phyloP scores from a whole-genome alignment of 1,140 invertebrate species.

The Hestina assimilis region DNA sequence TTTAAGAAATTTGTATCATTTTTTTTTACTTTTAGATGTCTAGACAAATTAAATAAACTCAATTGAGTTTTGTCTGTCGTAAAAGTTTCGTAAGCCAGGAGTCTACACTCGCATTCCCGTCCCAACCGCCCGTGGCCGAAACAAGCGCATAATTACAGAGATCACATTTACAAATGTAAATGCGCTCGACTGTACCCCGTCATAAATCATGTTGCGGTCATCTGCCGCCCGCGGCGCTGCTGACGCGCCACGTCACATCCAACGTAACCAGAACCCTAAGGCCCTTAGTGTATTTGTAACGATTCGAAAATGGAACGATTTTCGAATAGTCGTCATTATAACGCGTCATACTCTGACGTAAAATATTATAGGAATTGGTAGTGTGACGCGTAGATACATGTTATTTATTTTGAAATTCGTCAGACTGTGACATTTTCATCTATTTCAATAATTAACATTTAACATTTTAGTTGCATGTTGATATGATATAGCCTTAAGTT shows the following conservation, averaged over 20 bases:
- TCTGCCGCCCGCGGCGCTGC: constrained; percentile 56
- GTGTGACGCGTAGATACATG: too few relatives aligned
- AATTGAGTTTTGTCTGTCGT: not conserved
- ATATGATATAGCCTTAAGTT: too few relatives aligned
- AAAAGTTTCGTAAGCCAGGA: constrained; percentile 40
- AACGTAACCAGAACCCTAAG: constrained; percentile 25
- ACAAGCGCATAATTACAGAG: constrained; percentile 65
- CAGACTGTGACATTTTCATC: too few relatives aligned
- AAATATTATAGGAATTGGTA: constrained; percentile 4
- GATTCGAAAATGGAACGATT: too few relatives aligned
- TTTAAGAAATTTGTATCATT: too few relatives aligned
- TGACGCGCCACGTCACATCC: constrained; percentile 46
- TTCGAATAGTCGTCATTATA: too few relatives aligned
- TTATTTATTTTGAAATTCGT: too few relatives aligned
- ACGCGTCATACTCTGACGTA: too few relatives aligned
- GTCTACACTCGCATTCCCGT: constrained; percentile 25
- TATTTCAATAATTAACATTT: too few relatives aligned
- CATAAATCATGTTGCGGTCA: constrained; percentile 62
- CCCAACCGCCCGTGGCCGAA: constrained; percentile 47
- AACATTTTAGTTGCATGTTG: too few relatives aligned
- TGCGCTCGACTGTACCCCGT: constrained; percentile 40
- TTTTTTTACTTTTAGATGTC: too few relatives aligned
- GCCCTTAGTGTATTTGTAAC: not conserved
- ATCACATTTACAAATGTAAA: constrained; percentile 65
- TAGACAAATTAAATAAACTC: not conserved